Evolutionary conservation across 2,888 invertebrate genomes (phyloP), one percentile per base, ranked within the genome.

Genomic region (Cephus pulcher): DNA sequence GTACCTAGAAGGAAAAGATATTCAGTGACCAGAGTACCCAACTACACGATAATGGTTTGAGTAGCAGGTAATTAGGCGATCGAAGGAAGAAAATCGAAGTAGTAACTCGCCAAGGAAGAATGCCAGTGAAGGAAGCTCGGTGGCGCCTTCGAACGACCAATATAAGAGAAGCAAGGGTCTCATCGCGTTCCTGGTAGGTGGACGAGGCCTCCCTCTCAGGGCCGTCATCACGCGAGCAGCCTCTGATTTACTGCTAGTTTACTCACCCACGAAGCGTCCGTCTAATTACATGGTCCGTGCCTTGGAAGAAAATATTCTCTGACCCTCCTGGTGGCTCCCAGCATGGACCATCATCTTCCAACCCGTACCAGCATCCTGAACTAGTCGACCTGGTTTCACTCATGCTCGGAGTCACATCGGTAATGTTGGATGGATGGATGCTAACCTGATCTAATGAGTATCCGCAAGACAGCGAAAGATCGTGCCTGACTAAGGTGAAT

Each of bases 191-290:
- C 23, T 56, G 23, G 56, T 56, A 56, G 56, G 56, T 15, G 71
- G 71, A 71, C 71, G 32, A 71, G 33, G 56, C 12, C 32, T 71
- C 71, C 71, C 32, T 71, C 71, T 71, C 32, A 71, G 71, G 84
- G 86, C 86, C 82, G 85, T 89, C 88, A 86, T 87, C 87, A 85
- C 85, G 85, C 85, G 85, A 87, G 82, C 84, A 83, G 84, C 79
- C 76, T 78, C 85, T 89, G 88, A 90, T 89, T 89, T 89, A 90
- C 87, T 80, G 87, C 85, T 82, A 84, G 85, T 87, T 88, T 86
- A 87, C 87, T 89, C 89, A 89, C 88, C 89, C 89, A 88, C 89
- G 88, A 86, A 85, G 86, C 86, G 89, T 89, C 85, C 87, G 87
- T 89, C 88, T 89, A 89, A 89, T 89, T 89, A 86, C 87, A 85